A percentile compares a stretch with the other conserved stretches of the same genome.
These are phyloP conservation scores for Seriola dumerili DNA, from an alignment of 2,113 vertebrate species.

Conservation along the genomic window DNA sequence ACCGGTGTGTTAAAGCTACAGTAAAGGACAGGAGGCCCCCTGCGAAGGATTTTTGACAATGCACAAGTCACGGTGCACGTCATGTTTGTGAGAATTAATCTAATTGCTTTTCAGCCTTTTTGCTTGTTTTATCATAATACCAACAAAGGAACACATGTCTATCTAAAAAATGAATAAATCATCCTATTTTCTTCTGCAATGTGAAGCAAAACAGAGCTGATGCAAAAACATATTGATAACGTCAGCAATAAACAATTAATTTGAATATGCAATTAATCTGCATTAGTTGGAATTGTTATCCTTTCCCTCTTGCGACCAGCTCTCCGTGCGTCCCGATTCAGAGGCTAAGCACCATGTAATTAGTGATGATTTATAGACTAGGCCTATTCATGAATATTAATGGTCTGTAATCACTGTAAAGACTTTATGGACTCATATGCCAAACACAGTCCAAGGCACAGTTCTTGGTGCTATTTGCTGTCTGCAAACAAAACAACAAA, in stretches of 20 bases:
- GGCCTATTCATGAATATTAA: constrained; percentile 62
- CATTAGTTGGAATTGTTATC: constrained; percentile 51
- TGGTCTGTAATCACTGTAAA: constrained; percentile 45
- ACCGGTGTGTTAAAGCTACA: constrained; percentile 2
- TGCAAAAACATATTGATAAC: constrained; percentile 23
- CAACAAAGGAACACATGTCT: constrained; percentile 4
- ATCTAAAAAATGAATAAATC: constrained; percentile 26
- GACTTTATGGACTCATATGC: constrained; percentile 47
- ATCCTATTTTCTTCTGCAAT: constrained; percentile 12
- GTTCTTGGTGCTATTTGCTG: constrained; percentile 4
- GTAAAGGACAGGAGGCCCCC: constrained; percentile 42
- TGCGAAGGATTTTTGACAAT: constrained; percentile 28
- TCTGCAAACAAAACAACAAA: constrained; percentile 25
- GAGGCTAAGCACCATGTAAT: constrained; percentile 60
- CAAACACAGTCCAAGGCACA: constrained; percentile 10
- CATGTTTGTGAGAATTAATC: constrained; percentile 6
- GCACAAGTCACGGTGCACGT: background rate
- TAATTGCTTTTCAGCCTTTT: constrained; percentile 27
- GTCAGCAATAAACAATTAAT: constrained; percentile 35
- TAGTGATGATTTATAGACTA: constrained; percentile 64
- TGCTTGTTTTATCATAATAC: constrained; percentile 26
- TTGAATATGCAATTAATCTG: constrained; percentile 49
- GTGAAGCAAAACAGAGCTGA: constrained; percentile 9
- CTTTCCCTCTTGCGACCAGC: constrained; percentile 30
- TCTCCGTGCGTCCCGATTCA: constrained; percentile 43